Conservation (phyloP, 1,140 invertebrate species). For the Dendroctonus valens region DNA sequence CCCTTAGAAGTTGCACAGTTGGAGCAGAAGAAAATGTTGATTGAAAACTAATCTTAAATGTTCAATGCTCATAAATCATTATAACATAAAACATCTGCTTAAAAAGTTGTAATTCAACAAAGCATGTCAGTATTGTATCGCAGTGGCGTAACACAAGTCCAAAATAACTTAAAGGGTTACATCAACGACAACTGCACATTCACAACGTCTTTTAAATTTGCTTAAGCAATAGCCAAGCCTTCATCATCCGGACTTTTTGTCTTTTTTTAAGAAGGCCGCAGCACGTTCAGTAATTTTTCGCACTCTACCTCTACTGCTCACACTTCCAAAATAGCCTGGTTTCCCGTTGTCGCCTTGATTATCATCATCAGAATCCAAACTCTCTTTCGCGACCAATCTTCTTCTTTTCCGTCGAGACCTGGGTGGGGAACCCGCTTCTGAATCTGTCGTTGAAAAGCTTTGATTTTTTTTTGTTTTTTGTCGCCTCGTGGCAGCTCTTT, state of each 20-base stretch:
- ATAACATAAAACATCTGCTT: too few relatives aligned
- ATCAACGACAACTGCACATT: constrained; percentile 6
- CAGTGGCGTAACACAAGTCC: too few relatives aligned
- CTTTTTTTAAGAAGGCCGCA: constrained; percentile 51
- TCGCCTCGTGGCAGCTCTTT: constrained; percentile 1
- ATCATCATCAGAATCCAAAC: constrained; percentile 10
- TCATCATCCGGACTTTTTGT: constrained; percentile 32
- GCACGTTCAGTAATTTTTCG: constrained; percentile 79
- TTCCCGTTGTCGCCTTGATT: constrained; percentile 24
- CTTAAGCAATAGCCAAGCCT: constrained; percentile 15
- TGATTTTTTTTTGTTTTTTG: constrained; percentile 15
- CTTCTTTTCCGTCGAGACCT: constrained; percentile 43
- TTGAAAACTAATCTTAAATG: too few relatives aligned
- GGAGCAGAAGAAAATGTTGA: too few relatives aligned
- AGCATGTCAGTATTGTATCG: too few relatives aligned
- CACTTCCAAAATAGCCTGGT: constrained; percentile 57
- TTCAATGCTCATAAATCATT: too few relatives aligned
- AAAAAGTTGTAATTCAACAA: too few relatives aligned
- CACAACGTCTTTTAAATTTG: constrained; percentile 19
- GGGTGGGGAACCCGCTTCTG: constrained; percentile 9
- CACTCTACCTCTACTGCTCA: constrained; percentile 81
- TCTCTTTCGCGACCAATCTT: constrained; percentile 48
- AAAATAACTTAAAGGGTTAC: too few relatives aligned
- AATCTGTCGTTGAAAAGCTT: constrained; percentile 17
- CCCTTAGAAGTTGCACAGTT: too few relatives aligned